Evolutionary conservation across 2,888 invertebrate genomes (phyloP).

Genomic region (Leucophora obtusa): DNA sequence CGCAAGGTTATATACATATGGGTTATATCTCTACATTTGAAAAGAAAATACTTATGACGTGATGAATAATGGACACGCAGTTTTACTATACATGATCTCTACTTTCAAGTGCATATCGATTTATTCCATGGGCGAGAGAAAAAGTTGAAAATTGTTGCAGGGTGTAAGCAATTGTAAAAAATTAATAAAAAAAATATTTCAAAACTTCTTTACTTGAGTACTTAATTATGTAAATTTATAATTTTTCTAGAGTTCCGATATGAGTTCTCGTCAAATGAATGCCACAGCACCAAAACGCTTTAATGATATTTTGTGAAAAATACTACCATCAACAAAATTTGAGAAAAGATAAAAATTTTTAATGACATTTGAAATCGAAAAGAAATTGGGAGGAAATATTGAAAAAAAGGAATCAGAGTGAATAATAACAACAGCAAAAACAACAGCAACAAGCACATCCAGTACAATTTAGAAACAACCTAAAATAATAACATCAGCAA

Average conservation of each 20-base stretch:
- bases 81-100: too few relatives aligned
- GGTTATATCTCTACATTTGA: too few relatives aligned
- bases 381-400: not conserved
- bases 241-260: slow-evolving; percentile 76
- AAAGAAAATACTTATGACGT: too few relatives aligned
- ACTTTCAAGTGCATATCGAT: too few relatives aligned
- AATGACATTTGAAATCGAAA: not conserved
- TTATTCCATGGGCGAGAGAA: too few relatives aligned
- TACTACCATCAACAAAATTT: slow-evolving; percentile 32
- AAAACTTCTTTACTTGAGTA: too few relatives aligned
- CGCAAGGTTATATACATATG: too few relatives aligned
- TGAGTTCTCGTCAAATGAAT: slow-evolving; percentile 77
- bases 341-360: slow-evolving; percentile 33
- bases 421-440: slow-evolving; percentile 11
- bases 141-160: too few relatives aligned
- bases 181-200: too few relatives aligned
- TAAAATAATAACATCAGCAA: not conserved
- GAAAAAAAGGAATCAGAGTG: not conserved
- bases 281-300: slow-evolving; percentile 74
- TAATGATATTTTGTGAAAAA: slow-evolving; percentile 68
- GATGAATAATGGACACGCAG: too few relatives aligned
- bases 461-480: slow-evolving; percentile 12
- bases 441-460: slow-evolving; percentile 14
- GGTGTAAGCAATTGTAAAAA: too few relatives aligned
- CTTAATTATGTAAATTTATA: slow-evolving; percentile 46